Percentiles rank a stretch among this genome's conserved stretches.
These are phyloP conservation scores for Cavia aperea DNA, from an alignment of 2,113 vertebrate genomes.

Conservation along the genomic window DNA sequence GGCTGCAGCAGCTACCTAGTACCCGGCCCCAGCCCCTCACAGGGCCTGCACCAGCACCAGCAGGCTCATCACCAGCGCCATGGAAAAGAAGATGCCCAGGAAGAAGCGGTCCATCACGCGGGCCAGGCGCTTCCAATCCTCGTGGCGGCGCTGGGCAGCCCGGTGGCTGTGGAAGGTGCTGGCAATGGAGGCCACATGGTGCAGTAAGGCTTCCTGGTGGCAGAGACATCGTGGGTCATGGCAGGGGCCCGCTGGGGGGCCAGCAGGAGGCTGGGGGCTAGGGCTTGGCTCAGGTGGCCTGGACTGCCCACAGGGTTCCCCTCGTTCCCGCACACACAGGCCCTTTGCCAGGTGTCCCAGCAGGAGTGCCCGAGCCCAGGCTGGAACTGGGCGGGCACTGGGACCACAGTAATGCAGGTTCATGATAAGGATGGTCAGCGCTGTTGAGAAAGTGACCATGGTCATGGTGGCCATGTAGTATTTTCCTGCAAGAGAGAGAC, in stretches of 20 bases:
- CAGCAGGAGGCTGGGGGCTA: slow-evolving; percentile 20
- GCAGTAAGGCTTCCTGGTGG: slow-evolving; percentile 76
- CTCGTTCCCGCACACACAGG: slow-evolving; percentile 85
- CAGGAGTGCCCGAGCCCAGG: slow-evolving; percentile 84
- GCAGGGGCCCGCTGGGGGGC: slow-evolving; percentile 39
- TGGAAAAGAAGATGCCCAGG: slow-evolving; percentile 90
- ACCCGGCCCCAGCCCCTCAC: slow-evolving; percentile 66
- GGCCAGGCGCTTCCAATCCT: slow-evolving; percentile 89
- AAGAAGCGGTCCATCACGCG: slow-evolving; percentile 91
- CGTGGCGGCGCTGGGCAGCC: slow-evolving; percentile 78
- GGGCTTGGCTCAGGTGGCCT: slow-evolving; percentile 56
- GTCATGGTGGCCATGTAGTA: slow-evolving; percentile 96
- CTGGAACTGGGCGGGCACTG: slow-evolving; percentile 82
- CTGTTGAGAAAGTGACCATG: slow-evolving; percentile 89
- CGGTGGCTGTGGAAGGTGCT: slow-evolving; percentile 83
- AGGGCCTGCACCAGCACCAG: slow-evolving; percentile 84
- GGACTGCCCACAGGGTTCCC: slow-evolving; percentile 66
- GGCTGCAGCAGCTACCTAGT: background rate
- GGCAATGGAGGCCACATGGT: slow-evolving; percentile 82
- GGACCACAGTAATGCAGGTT: slow-evolving; percentile 90
- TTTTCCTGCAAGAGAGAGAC: slow-evolving; percentile 77
- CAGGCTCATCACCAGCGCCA: slow-evolving; percentile 89
- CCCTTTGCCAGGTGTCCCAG: slow-evolving; percentile 84
- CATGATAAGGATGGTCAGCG: slow-evolving; percentile 92
- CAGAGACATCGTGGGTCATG: slow-evolving; percentile 71